Base-by-base conservation (phyloP, 2,888 invertebrate species). In the Anarsia innoxiella region DNA sequence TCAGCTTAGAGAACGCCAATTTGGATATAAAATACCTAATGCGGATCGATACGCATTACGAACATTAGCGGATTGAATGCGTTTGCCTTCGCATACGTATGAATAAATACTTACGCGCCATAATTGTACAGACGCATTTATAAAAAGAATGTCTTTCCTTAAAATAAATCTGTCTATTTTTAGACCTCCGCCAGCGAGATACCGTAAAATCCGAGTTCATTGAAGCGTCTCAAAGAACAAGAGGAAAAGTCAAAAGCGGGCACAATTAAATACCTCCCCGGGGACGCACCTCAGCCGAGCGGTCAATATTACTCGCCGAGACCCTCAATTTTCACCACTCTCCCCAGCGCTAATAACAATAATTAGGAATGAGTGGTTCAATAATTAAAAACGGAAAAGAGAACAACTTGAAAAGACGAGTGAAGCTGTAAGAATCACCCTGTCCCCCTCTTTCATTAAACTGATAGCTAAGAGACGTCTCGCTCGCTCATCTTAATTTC, bases 301-400 rank as follows among this genome's bases (percentile, higher is more conserved):
- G 84, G 84, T 84, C 84, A 84, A 83, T 83, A 80, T 79, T 70
- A 62, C 76, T 67, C 59, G 60, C 56, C 69, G 56, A 75, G 79
- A 72, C 83, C 83, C 83, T 82, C 82, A 83, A 83, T 83, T 80
- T 83, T 79, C 83, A 78, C 79, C 83, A 78, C 80, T 79, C 71
- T 63, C 83, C 79, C 80, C 67, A 63, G 63, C 75, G 77, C 85
- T 86, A 85, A 85, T 86, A 86, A 86, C 83, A 85, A 86, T 86
- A 86, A 86, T 86, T 86, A 86, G 86, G 74, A 85, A 86, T 86
- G 86, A 86, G 86, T 86, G 86, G 85, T 85, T 84, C 86, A 80
- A 85, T 86, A 86, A 86, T 86, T 86, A 86, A 86, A 86, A 86
- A 86, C 86, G 86, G 85, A 84, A 75, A 83, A 79, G 80, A 76